phyloP scores from a whole-genome alignment of 2,113 vertebrate species.

The Ivindomyrus marchei region DNA sequence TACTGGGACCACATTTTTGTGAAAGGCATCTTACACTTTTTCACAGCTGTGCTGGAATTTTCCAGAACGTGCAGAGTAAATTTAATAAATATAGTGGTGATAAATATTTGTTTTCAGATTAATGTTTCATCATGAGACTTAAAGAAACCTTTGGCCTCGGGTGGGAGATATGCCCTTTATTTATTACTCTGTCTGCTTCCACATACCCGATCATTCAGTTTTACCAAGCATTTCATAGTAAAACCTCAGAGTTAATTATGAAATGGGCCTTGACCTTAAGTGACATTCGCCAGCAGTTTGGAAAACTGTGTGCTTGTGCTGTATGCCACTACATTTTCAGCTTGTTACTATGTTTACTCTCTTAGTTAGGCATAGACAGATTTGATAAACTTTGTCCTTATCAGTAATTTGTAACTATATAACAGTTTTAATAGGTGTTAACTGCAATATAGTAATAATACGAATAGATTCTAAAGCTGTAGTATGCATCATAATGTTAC shows the following conservation, averaged over 20 bases:
- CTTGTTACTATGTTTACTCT: neutral
- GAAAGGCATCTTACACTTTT: neutral
- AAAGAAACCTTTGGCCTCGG: neutral
- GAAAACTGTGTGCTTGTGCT: neutral
- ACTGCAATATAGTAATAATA: neutral
- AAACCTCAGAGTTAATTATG: neutral
- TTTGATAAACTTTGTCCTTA: neutral
- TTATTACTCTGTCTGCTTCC: neutral
- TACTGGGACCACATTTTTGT: neutral
- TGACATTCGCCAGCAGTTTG: neutral
- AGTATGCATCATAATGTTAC: neutral
- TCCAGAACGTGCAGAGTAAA: neutral
- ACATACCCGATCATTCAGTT: neutral
- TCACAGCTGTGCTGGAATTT: neutral
- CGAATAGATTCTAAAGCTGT: neutral
- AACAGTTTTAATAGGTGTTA: neutral
- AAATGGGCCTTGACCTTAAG: neutral
- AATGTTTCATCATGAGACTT: neutral
- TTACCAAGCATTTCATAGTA: neutral
- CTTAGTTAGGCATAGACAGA: neutral
- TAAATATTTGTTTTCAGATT: neutral
- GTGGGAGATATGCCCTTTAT: neutral
- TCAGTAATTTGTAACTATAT: neutral
- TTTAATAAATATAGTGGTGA: neutral
- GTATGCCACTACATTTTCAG: neutral